Evolutionary conservation across 2,113 vertebrate genomes (phyloP), one percentile per base, ranked within the genome.

Genomic region (Calyptomena viridis): DNA sequence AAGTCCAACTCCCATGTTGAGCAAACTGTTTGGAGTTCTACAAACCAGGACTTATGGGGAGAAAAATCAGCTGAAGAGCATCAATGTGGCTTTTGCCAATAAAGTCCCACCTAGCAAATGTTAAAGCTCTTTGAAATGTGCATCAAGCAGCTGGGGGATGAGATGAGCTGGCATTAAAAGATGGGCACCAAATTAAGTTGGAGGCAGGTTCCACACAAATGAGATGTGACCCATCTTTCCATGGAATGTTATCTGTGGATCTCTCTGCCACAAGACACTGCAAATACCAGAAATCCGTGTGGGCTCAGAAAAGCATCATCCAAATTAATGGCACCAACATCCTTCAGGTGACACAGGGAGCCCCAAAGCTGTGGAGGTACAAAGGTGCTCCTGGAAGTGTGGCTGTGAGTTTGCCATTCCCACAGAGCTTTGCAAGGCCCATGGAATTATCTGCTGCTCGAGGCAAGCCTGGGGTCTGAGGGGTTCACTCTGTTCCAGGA

Each of bases 31-130:
- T 10, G 6, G 40, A 30, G 31, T 68, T 22, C 60, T 46, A 8
- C 14, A 63, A 44, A 66, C 3, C 2, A 2, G 44, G 22, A 72
- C 11, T 39, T 77, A 76, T 1, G 2, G 72, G 35, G 63, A 21
- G 14, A 55, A 58, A 35, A 52, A n/a, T 31, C 2, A 50, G 44
- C 49, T 79, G 58, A 39, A 19, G 52, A 79, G 20, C 47, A 35
- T 44, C 66, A 8, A 2, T 0, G 0, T 14, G 37, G 64, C n/a
- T 81, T 56, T 86, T 71, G 35, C 22, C 1, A 2, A 69, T 12
- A 9, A 11, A 85, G 14, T 37, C 40, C 50, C 47, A 40, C 40
- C 60, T 42, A 64, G 42, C 24, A 56, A 62, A 33, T 13, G 14
- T 4, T 33, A 16, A 49, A 80, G 14, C 39, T 63, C 37, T 40